These are phyloP conservation scores for Erithacus rubecula DNA, from an alignment of 2,797 vertebrate genomes.

Conservation along the genomic window DNA sequence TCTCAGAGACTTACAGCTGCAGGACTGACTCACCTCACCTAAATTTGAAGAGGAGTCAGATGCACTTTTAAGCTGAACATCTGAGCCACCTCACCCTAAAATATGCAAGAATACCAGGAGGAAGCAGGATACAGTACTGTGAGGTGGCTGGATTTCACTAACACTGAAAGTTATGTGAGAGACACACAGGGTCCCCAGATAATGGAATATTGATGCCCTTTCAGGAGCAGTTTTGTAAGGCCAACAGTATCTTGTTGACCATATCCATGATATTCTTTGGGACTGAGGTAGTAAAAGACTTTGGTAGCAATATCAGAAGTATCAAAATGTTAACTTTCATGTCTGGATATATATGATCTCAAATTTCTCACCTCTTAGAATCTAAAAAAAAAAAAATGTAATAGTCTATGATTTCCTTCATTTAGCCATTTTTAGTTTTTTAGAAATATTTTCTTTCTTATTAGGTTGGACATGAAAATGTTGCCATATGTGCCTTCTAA, in stretches of 20 bases:
- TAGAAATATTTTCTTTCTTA: neutral
- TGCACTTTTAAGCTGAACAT: neutral
- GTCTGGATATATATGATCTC: neutral
- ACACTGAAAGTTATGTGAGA: neutral
- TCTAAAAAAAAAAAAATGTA: neutral
- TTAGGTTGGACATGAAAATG: neutral
- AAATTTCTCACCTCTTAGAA: neutral
- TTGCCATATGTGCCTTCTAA: neutral
- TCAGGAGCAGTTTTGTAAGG: neutral
- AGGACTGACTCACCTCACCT: neutral
- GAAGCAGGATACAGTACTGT: neutral
- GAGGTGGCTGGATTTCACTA: neutral
- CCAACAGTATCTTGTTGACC: neutral
- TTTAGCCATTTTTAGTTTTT: neutral
- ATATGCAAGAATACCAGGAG: neutral
- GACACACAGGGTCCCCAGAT: fast-evolving
- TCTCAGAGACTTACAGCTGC: neutral
- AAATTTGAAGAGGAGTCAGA: neutral
- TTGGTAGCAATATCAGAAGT: neutral
- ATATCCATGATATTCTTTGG: neutral
- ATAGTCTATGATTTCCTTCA: neutral
- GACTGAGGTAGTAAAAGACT: neutral
- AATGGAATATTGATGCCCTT: neutral
- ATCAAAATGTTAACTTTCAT: neutral
- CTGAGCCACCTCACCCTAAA: neutral